Evolutionary conservation across 2,113 vertebrate genomes (phyloP).

Genomic region (Corythornis vintsioides): DNA sequence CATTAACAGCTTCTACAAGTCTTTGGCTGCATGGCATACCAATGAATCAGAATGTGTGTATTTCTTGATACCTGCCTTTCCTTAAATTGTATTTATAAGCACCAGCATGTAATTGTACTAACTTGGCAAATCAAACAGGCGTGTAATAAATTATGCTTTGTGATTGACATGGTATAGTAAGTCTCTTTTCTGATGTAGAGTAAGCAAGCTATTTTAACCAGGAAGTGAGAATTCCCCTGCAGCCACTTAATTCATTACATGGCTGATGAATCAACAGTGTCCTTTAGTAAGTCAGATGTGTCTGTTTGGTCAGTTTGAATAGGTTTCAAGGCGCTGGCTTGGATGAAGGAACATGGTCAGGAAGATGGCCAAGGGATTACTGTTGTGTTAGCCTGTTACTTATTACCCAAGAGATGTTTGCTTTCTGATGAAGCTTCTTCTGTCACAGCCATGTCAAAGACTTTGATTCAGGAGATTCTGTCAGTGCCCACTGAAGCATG

Average conservation of each 20-base stretch:
- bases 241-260: neutral
- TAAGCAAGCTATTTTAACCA: neutral
- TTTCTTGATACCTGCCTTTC: constrained; percentile 42
- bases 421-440: neutral
- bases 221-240: neutral
- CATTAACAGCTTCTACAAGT: constrained; percentile 71
- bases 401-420: neutral
- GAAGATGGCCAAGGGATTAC: neutral
- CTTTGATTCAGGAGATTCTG: neutral
- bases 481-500: neutral
- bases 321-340: neutral
- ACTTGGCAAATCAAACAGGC: constrained; percentile 36
- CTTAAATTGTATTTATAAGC: constrained; percentile 57
- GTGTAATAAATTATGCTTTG: constrained; percentile 32
- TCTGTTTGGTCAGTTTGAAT: neutral
- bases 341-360: accelerated
- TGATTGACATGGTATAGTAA: constrained; percentile 17
- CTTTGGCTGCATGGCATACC: constrained; percentile 62
- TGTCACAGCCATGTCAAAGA: neutral
- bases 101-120: constrained; percentile 42
- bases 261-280: neutral
- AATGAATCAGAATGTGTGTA: constrained; percentile 58
- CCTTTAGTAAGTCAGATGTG: neutral
- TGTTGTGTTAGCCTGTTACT: neutral
- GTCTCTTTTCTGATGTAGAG: neutral